A percentile compares a stretch with the other conserved stretches of the same genome.
Evolutionary conservation across 1,140 invertebrate genomes (phyloP).

Genomic region (Nautilus pompilius): DNA sequence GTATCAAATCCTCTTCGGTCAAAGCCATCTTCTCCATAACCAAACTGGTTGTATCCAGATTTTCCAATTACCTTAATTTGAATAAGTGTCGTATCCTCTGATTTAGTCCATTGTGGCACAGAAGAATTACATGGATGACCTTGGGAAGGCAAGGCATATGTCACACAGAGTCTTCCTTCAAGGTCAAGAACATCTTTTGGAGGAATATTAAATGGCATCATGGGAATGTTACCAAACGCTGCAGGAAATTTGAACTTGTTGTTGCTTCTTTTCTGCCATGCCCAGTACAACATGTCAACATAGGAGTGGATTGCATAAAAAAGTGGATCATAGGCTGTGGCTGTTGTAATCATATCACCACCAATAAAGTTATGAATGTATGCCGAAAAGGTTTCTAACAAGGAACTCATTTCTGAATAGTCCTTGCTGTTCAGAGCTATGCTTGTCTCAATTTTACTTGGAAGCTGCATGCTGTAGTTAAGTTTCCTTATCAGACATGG

Average conservation of each 20-base stretch:
- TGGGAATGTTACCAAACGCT: slow-evolving; percentile 41
- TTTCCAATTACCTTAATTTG: slow-evolving; percentile 6
- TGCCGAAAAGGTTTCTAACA: slow-evolving; percentile 34
- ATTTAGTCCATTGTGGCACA: neutral
- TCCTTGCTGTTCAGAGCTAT: slow-evolving; percentile 39
- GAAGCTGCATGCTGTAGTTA: slow-evolving; percentile 40
- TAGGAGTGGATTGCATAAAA: slow-evolving; percentile 46
- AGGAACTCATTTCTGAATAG: slow-evolving; percentile 43
- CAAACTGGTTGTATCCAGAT: slow-evolving; percentile 20
- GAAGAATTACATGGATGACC: slow-evolving; percentile 16
- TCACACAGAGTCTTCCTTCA: slow-evolving; percentile 37
- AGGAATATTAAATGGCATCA: slow-evolving; percentile 47
- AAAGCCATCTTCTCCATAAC: slow-evolving; percentile 25
- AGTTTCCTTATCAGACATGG: slow-evolving; percentile 46
- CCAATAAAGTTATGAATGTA: slow-evolving; percentile 46
- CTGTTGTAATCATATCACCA: slow-evolving; percentile 44
- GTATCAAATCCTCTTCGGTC: slow-evolving; percentile 28
- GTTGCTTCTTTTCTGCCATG: slow-evolving; percentile 40
- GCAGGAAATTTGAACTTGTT: slow-evolving; percentile 46
- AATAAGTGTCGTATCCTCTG: slow-evolving; percentile 21
- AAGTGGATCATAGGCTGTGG: slow-evolving; percentile 45
- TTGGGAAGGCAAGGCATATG: slow-evolving; percentile 30
- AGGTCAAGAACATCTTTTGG: slow-evolving; percentile 40
- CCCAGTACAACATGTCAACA: slow-evolving; percentile 47
- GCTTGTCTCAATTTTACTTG: slow-evolving; percentile 37